These are phyloP conservation scores for Polydrusus pterygomalis DNA, from an alignment of 2,888 invertebrate genomes.

Conservation along the genomic window DNA sequence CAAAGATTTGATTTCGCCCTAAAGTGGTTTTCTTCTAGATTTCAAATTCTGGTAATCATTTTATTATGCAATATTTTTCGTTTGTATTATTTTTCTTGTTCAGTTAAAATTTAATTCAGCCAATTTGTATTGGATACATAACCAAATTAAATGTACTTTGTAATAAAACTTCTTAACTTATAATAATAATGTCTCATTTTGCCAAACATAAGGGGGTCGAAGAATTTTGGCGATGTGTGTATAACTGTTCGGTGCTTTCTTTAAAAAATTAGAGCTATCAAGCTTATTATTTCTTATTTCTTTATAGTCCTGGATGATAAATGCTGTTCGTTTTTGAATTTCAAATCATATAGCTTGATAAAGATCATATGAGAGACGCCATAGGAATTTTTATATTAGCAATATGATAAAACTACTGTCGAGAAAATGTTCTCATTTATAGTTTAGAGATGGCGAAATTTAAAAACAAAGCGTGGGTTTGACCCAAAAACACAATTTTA, in stretches of 20 bases:
- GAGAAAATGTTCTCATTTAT: conserved; percentile 38
- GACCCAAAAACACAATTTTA: conserved; percentile 38
- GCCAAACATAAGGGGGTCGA: no score
- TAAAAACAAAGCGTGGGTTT: conserved; percentile 35
- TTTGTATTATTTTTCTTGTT: no score
- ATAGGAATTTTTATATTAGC: conserved; percentile 38
- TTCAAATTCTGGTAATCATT: no score
- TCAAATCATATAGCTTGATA: conserved; percentile 47
- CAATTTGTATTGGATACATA: conserved; percentile 52
- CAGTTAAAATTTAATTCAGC: no score
- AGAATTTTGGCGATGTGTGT: conserved; percentile 55
- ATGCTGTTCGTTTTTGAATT: conserved; percentile 51
- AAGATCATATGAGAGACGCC: conserved; percentile 33
- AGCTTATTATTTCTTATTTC: conserved; percentile 51
- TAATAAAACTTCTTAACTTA: no score
- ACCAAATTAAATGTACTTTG: no score
- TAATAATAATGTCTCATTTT: no score
- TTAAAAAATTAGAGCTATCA: conserved; percentile 60
- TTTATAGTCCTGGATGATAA: conserved; percentile 39
- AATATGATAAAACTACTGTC: conserved; percentile 38
- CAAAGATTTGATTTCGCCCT: no score
- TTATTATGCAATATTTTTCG: no score
- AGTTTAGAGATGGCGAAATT: conserved; percentile 34
- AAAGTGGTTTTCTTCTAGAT: no score
- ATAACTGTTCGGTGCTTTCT: conserved; percentile 56